A percentile compares a stretch with the other conserved stretches of the same genome.
phyloP scores from a whole-genome alignment of 1,140 invertebrate genomes.

The Tetraneura akinire region DNA sequence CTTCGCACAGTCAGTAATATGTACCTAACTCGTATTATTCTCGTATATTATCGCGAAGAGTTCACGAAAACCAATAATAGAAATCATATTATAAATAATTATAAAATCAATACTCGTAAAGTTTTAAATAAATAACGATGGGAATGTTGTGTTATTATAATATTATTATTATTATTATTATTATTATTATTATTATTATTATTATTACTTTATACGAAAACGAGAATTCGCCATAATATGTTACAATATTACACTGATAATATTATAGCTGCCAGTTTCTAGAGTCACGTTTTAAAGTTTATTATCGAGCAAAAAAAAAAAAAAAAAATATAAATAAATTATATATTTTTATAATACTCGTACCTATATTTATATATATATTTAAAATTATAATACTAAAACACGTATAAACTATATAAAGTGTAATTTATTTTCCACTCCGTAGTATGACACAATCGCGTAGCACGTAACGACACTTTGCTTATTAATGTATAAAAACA shows the following conservation, averaged over 20 bases:
- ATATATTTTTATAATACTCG: not conserved
- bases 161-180: too few species aligned
- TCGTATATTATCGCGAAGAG: too few species aligned
- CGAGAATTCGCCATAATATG: not conserved
- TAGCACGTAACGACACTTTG: constrained; percentile 20
- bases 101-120: too few species aligned
- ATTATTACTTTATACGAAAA: not conserved
- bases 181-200: too few species aligned
- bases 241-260: too few species aligned
- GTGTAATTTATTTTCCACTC: constrained; percentile 28
- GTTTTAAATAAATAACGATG: too few species aligned
- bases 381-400: not conserved
- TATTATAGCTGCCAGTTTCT: not conserved
- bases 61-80: too few species aligned
- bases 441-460: not conserved
- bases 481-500: constrained; percentile 22
- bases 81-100: too few species aligned
- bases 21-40: too few species aligned
- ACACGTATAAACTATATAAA: not conserved
- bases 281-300: not conserved
- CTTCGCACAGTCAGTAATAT: too few species aligned
- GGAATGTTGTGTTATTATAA: too few species aligned
- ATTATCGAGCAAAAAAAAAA: not conserved
- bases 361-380: not conserved
- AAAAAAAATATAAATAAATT: not conserved